Evolutionary conservation across 2,888 invertebrate genomes (phyloP), one percentile per base, ranked within the genome.

Genomic region (Loripinus fragilis): DNA sequence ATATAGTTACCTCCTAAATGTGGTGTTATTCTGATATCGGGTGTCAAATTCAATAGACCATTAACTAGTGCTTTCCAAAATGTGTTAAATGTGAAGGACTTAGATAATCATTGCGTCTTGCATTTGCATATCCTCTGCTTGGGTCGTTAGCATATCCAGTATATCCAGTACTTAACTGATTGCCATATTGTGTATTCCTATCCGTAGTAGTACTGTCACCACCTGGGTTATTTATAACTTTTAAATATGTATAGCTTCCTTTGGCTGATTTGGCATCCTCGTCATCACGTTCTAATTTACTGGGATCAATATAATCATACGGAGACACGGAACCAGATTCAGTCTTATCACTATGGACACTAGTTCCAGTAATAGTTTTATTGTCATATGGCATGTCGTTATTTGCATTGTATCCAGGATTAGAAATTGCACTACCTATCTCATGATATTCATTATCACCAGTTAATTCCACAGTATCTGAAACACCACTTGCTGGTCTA

Each of bases 281-380:
- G 17, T 45, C n/a, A 33, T 60, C 60, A 15, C 60, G 25, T 20
- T 60, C 33, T 17, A 60, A 20, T 33, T 60, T 60, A 8, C 33
- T 33, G 33, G 30, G 25, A 33, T 60, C 60, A 60, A 60, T 60
- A 33, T 60, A 60, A 33, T 60, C 60, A 33, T 60, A 60, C 2
- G 60, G 60, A 12, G 60, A 60, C 10, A 12, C n/a, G 15, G n/a
- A 45, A 45, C 45, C n/a, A 45, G 45, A 5, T 45, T 45, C 45
- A 45, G 45, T 20, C 20, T 45, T 45, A 12, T 45, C 45, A 20
- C 17, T 20, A 8, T 5, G 7, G 38, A 38, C 12, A 38, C 45
- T 20, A 17, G 60, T 60, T 3, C 60, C 60, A 20, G 33, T 28
- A 33, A 30, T 33, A n/a, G 33, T 15, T 20, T 33, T 60, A 33